Base-by-base conservation (phyloP, 2,888 invertebrate species). In the Pristionchus entomophagus region DNA sequence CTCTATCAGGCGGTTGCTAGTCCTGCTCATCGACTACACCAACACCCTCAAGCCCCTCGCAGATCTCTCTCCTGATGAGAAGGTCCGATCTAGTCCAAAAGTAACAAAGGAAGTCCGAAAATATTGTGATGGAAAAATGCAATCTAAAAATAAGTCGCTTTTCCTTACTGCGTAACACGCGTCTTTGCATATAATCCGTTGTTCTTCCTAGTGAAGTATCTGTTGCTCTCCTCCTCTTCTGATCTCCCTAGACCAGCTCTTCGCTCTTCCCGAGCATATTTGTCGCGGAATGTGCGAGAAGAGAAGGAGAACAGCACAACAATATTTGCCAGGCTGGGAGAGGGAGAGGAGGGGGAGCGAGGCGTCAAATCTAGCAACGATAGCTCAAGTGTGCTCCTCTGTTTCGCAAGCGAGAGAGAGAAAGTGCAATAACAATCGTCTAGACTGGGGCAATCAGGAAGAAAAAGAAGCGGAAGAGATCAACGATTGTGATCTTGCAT, bases 31-130 rank as follows among this genome's bases (percentile, higher is more conserved):
- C 78, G 92, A 93, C 89, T 93, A 93, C 85, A 89, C 91, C 38
- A 92, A 92, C 86, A 93, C 93, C 14, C 87, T 93, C 45, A 91
- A 91, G 81, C 93, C 93, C 22, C 91, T 93, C 69, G 92, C 93
- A 53, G 92, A 93, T 85, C 82, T 93, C 77, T 86, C 87, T 49
- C 87, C 88, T 4, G 86, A 88, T 19, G 91, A 92, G 87, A 92
- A 92, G 89, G 92, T 92, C 85, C 12, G 53, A 17, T 17, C 10
- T 56, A 22, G 17, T 56, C n/a, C 49, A 26, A 26, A 8, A 59
- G 10, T 26, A 26, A 8, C 6, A 26, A 8, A 22, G 29, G n/a
- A 12, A 45, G 45, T 45, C 45, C 14, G 45, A 45, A n/a, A n/a
- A n/a, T n/a, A n/a, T n/a, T n/a, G n/a, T n/a, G n/a, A n/a, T n/a